Base-by-base conservation (phyloP, 2,888 invertebrate genomes). In the Trimorus sp. region DNA sequence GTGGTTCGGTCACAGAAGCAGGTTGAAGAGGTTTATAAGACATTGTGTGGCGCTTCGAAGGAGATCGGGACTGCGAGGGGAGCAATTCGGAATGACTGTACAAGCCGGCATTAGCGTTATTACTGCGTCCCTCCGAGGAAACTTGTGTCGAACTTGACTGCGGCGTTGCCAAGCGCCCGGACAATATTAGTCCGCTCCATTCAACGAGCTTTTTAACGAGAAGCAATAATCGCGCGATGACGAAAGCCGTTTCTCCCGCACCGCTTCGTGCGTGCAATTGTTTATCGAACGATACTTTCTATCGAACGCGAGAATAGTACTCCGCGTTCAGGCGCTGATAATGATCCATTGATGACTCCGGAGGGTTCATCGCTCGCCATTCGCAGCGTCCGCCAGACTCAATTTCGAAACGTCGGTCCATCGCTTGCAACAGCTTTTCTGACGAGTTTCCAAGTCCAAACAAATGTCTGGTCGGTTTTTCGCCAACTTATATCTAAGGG, bases 1-100 rank as follows among this genome's bases (percentile, higher is more conserved):
- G 53, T 56, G 69, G 69, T 48, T 15, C 15, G 40, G 56, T 62
- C 54, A 66, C 69, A 63, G 74, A 74, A 79, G 79, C 74, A 79
- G 74, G 74, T 79, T 79, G 74, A 74, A 79, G 63, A 63, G 79
- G 74, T 69, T 79, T 79, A 79, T 74, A 65, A 79, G 74, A 74
- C 58, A 69, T 79, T 68, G 79, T 74, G 51, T 51, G 58, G 66
- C 58, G 63, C 60, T 65, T 16, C 51, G 63, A 58, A 69, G 65
- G 59, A 79, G 69, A 63, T 63, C 48, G 58, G 62, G 79, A 79
- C 56, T 66, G 63, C 49, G 74, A 74, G 58, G 63, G 73, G 69
- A 68, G 54, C 68, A 58, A 73, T 69, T 65, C 58, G 49, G 63
- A 59, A 69, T 63, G 58, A 74, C 68, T 58, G 66, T 69, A 73